Base-by-base conservation (phyloP, 2,113 vertebrate genomes). In the Hystrix cristata region DNA sequence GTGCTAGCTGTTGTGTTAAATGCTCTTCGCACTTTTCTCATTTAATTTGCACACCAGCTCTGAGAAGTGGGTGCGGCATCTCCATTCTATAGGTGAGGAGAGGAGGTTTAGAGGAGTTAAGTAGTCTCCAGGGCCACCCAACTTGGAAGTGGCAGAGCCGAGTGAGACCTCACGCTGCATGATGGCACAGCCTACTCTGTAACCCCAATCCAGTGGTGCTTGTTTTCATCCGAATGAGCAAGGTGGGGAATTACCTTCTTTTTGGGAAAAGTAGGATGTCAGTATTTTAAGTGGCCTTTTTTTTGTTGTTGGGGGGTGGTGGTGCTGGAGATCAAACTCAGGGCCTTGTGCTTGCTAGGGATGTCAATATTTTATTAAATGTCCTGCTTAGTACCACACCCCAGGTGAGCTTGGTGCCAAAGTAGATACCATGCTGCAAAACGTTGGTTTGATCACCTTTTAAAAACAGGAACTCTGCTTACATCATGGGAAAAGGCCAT, bases 131-230 rank as follows among this genome's bases (percentile, higher is more conserved):
- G 60, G 72, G 19, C 4, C 43, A 48, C 43, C n/a, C 53, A 57
- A 4, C 8, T 1, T 0, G 8, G 38, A 53, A 57, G 53, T 3
- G 16, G 64, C 23, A 19, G 76, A 11, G 5, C 65, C n/a, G 59
- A 60, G 3, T 8, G n/a, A 79, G 31, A 46, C 25, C 16, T 43
- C 3, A 15, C 6, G 0, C 2, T 9, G 9, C 12, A 1, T 15
- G 7, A 5, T 3, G 43, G 23, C 38, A 31, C 48, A 67, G 55
- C 27, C 29, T 6, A 11, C 19, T 43, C 57, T 34, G n/a, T 14
- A 3, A 15, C 46, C 57, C 27, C 5, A 12, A 12, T 83, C 25
- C 15, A 19, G 43, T 5, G 16, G 6, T 27, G 43, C 34, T 34
- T 53, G 57, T n/a, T 79, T 83, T 57, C 19, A 6, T 19, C 27